Base-by-base conservation (phyloP, 2,113 vertebrate genomes). In the Toxotes chatareus region DNA sequence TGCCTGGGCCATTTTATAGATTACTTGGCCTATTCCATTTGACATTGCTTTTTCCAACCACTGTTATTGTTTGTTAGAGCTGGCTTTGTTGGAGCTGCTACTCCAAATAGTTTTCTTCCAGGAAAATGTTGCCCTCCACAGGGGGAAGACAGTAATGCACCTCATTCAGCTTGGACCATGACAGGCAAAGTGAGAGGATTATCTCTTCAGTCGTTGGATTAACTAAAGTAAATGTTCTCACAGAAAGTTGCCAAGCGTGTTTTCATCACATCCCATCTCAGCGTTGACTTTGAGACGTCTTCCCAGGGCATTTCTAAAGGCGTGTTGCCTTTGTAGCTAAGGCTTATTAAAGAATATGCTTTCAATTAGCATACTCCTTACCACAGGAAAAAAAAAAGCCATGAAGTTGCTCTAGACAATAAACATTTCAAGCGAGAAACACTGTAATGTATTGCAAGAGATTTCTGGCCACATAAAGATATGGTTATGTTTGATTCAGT, bases 401-500 rank as follows among this genome's bases (percentile, higher is more conserved):
- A 47, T 59, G 38, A 65, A 79, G 74, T 62, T 51, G 59, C 62
- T 57, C 59, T 21, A 51, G 62, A 84, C 86, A 70, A 75, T 86
- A 90, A 91, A 92, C 79, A 82, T 86, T 86, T 87, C 73, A 84
- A 38, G 34, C 3, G 9, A 75, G 71, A 82, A 77, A 68, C 63
- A 51, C 23, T 40, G 56, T 56, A 84, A 88, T 78, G 71, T 79
- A 88, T 82, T 82, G 73, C 80, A 23, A 0, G 71, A 61, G 55
- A n/a, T 85, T 86, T 90, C 83, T 88, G 88, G 86, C 77, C 69
- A 73, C 73, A 79, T 83, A 89, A 91, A 93, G 84, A 85, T 85
- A 88, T 79, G 60, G 55, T 85, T 78, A 92, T 80, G 80, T 80
- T 87, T 86, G 79, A 88, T 91, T 93, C 92, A 91, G 92, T 36